Evolutionary conservation across 2,888 invertebrate species (phyloP).

Genomic region (Trypoxylon attenuatum): DNA sequence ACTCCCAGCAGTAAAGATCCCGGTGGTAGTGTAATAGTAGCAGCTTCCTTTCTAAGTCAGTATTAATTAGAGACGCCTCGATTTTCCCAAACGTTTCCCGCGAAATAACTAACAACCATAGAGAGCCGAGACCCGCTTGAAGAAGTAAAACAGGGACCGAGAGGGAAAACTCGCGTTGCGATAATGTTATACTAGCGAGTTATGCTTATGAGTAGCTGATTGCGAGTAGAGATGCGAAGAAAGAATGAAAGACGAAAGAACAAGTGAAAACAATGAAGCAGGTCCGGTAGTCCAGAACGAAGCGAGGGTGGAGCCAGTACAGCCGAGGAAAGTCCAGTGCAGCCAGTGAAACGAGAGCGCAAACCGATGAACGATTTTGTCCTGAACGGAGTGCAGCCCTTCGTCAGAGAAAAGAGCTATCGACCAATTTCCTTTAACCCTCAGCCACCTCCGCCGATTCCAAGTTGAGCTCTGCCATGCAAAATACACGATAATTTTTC

Average conservation of each 20-base stretch:
- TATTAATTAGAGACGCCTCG: not conserved
- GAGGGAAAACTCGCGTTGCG: too few species aligned
- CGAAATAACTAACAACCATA: not conserved
- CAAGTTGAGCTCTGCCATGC: slow-evolving; percentile 26
- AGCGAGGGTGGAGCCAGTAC: slow-evolving; percentile 60
- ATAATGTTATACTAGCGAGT: too few species aligned
- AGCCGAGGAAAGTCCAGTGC: slow-evolving; percentile 60
- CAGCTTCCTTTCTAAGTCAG: too few species aligned
- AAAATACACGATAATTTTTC: not conserved
- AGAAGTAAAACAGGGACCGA: too few species aligned
- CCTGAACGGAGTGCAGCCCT: slow-evolving; percentile 69
- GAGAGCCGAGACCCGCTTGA: too few species aligned
- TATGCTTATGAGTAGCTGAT: too few species aligned
- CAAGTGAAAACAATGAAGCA: slow-evolving; percentile 56
- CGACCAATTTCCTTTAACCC: slow-evolving; percentile 75
- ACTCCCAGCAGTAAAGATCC: too few species aligned
- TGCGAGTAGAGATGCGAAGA: too few species aligned
- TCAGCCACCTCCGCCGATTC: slow-evolving; percentile 55
- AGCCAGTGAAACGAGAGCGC: slow-evolving; percentile 57
- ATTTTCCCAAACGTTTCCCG: not conserved
- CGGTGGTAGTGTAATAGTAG: too few species aligned
- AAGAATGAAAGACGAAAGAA: slow-evolving; percentile 32
- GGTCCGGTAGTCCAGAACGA: slow-evolving; percentile 64
- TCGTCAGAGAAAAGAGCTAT: slow-evolving; percentile 72
- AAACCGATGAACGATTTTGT: slow-evolving; percentile 57